Conservation (phyloP, 1,140 invertebrate species). For the Bombus turneri region DNA sequence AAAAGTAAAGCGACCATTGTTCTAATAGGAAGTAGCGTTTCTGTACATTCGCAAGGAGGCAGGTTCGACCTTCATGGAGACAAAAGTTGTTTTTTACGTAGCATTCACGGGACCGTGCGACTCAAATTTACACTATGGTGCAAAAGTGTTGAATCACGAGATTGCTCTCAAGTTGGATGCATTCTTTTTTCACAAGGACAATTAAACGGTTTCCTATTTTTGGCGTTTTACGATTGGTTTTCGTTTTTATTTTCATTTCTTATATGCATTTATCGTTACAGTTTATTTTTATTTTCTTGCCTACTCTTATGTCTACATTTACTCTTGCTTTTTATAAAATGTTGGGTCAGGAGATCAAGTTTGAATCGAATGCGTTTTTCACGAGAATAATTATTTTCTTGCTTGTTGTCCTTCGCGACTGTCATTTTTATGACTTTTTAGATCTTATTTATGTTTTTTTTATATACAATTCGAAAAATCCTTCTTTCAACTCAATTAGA, state of each 20-base stretch:
- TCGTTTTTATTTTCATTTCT: neutral
- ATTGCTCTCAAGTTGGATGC: neutral
- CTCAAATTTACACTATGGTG: neutral
- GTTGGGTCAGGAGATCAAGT: neutral
- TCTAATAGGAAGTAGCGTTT: slow-evolving; percentile 37
- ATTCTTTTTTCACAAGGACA: no score
- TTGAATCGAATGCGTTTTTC: neutral
- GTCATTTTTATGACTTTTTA: neutral
- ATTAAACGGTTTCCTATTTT: neutral
- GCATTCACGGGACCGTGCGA: slow-evolving; percentile 4
- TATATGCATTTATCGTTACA: neutral
- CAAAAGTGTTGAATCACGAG: neutral
- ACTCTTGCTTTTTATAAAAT: neutral
- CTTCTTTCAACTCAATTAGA: neutral
- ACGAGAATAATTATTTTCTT: no score
- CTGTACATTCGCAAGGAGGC: neutral
- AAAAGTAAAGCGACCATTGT: slow-evolving; percentile 49
- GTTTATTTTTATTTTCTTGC: neutral
- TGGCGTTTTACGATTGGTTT: neutral
- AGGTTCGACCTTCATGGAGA: slow-evolving; percentile 43
- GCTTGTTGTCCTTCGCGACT: no score
- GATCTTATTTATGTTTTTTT: neutral
- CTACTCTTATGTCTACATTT: neutral
- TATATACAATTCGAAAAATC: neutral
- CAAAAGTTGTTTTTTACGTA: slow-evolving; percentile 33